A percentile compares a stretch with the other conserved stretches of the same genome.
These are phyloP conservation scores for Pseudachorutes palmiensis DNA, from an alignment of 1,140 invertebrate genomes.

Conservation along the genomic window DNA sequence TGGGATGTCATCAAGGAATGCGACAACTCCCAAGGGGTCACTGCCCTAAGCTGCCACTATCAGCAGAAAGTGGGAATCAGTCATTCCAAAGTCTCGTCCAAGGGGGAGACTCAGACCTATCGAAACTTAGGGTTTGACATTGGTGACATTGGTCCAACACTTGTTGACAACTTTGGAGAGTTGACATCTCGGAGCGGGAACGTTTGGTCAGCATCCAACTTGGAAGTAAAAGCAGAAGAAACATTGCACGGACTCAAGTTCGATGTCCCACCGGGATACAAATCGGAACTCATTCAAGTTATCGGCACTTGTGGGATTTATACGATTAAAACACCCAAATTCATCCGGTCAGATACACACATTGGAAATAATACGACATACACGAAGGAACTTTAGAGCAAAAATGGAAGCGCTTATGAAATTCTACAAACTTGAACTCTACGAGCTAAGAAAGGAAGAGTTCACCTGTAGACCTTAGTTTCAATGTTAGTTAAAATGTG, in stretches of 20 bases:
- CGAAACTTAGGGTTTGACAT: neutral
- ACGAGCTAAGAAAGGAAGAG: no score
- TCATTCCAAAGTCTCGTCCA: neutral
- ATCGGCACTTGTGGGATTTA: slow-evolving; percentile 6
- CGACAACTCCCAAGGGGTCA: neutral
- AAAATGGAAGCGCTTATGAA: no score
- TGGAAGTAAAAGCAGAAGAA: neutral
- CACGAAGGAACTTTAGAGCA: no score
- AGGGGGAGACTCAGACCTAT: slow-evolving; percentile 1
- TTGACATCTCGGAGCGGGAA: neutral
- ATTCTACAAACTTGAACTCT: no score
- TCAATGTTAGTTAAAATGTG: no score
- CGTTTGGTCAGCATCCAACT: neutral
- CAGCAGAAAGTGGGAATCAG: neutral
- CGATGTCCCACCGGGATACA: slow-evolving; percentile 4
- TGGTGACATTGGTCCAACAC: neutral
- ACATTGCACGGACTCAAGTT: neutral
- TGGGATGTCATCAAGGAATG: slow-evolving; percentile 9
- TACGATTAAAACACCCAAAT: neutral
- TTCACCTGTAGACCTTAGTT: no score
- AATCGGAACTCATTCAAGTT: neutral
- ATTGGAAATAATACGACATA: no score
- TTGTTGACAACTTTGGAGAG: neutral
- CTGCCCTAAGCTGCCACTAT: neutral
- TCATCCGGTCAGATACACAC: neutral